A percentile compares a stretch with the other conserved stretches of the same genome.
Evolutionary conservation across 2,888 invertebrate species (phyloP).

Genomic region (Ischnura elegans): DNA sequence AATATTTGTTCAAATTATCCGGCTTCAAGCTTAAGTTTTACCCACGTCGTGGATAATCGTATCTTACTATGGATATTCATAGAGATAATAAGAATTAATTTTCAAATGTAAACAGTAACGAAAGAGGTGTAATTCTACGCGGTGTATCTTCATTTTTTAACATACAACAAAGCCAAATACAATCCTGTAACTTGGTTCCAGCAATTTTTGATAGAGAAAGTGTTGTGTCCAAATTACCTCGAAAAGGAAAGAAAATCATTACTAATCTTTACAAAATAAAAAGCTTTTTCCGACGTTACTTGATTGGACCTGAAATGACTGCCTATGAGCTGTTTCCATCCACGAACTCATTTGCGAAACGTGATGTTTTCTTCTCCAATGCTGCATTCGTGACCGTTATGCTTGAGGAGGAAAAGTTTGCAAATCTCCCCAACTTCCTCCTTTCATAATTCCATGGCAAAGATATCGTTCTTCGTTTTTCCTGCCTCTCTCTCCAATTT

Average conservation of each 20-base stretch:
- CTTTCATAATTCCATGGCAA: neutral
- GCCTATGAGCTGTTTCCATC: neutral
- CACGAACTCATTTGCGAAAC: neutral
- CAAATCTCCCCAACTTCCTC: neutral
- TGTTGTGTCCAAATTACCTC: neutral
- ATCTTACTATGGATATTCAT: no score
- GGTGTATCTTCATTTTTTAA: no score
- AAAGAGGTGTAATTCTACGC: no score
- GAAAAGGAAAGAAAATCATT: neutral
- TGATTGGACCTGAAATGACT: neutral
- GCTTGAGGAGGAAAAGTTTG: neutral
- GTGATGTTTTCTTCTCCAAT: neutral
- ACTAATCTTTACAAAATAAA: neutral
- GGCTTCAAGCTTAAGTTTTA: no score
- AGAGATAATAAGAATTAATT: no score
- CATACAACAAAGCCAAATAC: no score
- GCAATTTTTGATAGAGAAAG: neutral
- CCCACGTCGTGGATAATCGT: no score
- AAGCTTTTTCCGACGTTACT: neutral
- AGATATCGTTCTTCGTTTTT: neutral
- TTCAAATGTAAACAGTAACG: no score
- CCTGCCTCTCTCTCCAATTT: neutral
- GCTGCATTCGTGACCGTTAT: slow-evolving; percentile 45
- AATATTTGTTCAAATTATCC: no score
- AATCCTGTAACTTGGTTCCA: no score